Evolutionary conservation across 2,888 invertebrate species (phyloP), one percentile per base, ranked within the genome.

Genomic region (Drosophila borborema): DNA sequence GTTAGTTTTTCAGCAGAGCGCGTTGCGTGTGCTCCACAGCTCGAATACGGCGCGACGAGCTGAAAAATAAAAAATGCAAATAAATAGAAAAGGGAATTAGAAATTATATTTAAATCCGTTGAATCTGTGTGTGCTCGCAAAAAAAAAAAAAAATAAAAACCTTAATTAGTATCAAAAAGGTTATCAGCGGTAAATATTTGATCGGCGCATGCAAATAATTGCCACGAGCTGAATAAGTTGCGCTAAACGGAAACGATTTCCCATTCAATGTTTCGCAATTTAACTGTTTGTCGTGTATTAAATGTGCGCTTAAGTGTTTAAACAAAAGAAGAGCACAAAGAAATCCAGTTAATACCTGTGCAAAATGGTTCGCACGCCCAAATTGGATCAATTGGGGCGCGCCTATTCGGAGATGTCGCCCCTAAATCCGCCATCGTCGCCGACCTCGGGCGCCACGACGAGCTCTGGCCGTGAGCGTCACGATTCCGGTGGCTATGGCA

Each of bases 331-430:
- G 3, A 31, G 12, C n/a, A 12, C 16, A 40, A 2, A 9, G 2
- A n/a, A 41, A 16, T 16, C 8, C 12, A 49, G 6, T 9, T 2
- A 28, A 20, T 9, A 58, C 6, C n/a, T 8, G 31, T 49, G 28
- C 41, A 61, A 72, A 74, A 92, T 92, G 92, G 71, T 72, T 31
- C 89, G 91, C 23, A 81, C 82, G 9, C 90, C 90, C 40, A 85
- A 87, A 55, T 66, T 93, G 40, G 77, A 77, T 14, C 84, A 90
- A 63, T 81, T 92, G 60, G 93, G 92, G 36, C 91, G 92, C 53
- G 82, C 93, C 58, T 91, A 87, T 60, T 93, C 93, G 61, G 93
- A 93, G 81, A 88, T 93, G 92, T 93, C 93, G 59, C 93, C 93
- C 7, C 68, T 93, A n/a, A 93, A 93, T 88, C 92, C 93, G 6